phyloP scores from a whole-genome alignment of 35 echinoderm and acorn worm genomes.

The Heliocidaris tuberculata region DNA sequence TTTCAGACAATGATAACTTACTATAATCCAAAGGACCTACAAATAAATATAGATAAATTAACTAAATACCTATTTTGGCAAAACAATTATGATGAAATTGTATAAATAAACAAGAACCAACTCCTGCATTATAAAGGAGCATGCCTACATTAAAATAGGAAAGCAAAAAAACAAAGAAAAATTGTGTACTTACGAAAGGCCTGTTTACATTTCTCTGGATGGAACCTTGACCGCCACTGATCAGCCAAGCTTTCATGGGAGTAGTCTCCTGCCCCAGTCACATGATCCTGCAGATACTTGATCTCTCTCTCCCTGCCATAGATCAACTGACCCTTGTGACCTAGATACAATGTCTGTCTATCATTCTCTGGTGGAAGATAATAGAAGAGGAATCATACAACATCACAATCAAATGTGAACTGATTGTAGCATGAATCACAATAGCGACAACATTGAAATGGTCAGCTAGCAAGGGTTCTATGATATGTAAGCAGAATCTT shows the following conservation, averaged over 20 bases:
- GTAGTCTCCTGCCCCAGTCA: constrained; percentile 52
- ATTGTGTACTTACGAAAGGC: background rate
- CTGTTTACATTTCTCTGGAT: background rate
- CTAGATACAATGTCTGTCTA: constrained; percentile 61
- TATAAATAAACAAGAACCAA: too few species aligned
- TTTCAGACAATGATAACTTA: too few species aligned
- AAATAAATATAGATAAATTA: too few species aligned
- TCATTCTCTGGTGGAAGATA: constrained; percentile 54
- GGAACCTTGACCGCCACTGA: background rate
- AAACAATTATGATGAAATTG: too few species aligned
- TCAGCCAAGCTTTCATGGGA: constrained; percentile 9
- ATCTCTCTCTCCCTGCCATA: constrained; percentile 77
- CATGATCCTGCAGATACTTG: constrained; percentile 50
- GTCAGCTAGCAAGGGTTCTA: too few species aligned
- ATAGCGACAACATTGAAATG: too few species aligned
- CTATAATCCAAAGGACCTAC: too few species aligned
- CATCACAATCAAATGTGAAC: background rate
- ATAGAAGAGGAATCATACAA: background rate
- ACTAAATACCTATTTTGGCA: too few species aligned
- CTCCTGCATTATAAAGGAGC: too few species aligned
- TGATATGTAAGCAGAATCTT: background rate
- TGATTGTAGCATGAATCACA: too few species aligned
- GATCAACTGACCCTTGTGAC: constrained; percentile 81
- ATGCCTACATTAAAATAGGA: too few species aligned
- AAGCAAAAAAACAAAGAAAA: background rate